Evolutionary conservation across 2,888 invertebrate genomes (phyloP).

Genomic region (Cheilosia soror): DNA sequence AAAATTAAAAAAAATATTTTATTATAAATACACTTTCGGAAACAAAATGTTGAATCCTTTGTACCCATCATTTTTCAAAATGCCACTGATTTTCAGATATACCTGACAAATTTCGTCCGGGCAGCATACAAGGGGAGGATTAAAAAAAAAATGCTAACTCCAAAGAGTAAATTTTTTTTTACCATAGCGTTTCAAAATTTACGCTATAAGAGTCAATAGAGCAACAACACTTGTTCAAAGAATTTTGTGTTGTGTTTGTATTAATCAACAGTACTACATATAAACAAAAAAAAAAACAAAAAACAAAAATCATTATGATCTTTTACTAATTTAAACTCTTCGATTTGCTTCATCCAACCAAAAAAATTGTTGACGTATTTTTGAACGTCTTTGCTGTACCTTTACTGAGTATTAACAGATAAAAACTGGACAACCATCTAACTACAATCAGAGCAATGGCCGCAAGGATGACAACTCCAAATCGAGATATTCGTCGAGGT

Average conservation of each 20-base stretch:
- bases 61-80: slow-evolving; percentile 79
- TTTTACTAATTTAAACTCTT: slow-evolving; percentile 77
- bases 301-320: slow-evolving; percentile 71
- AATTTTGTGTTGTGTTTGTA: slow-evolving; percentile 74
- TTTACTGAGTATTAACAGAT: slow-evolving; percentile 78
- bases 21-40: slow-evolving; percentile 77
- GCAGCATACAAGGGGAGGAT: slow-evolving; percentile 78
- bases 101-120: slow-evolving; percentile 82
- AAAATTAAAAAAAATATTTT: slow-evolving; percentile 77
- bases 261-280: slow-evolving; percentile 76
- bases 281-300: slow-evolving; percentile 74
- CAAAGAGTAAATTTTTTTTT: slow-evolving; percentile 63
- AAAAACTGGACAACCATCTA: slow-evolving; percentile 71
- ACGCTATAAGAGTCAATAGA: slow-evolving; percentile 78
- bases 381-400: slow-evolving; percentile 77
- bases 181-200: slow-evolving; percentile 59
- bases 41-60: slow-evolving; percentile 72
- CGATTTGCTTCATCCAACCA: slow-evolving; percentile 77
- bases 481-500: slow-evolving; percentile 77
- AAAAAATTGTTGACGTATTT: slow-evolving; percentile 77
- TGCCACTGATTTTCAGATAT: slow-evolving; percentile 84
- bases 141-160: slow-evolving; percentile 61
- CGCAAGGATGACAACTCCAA: slow-evolving; percentile 73
- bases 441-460: slow-evolving; percentile 60
- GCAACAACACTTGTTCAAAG: slow-evolving; percentile 76